phyloP scores from a whole-genome alignment of 2,888 invertebrate genomes.

The Sinelater perroti region DNA sequence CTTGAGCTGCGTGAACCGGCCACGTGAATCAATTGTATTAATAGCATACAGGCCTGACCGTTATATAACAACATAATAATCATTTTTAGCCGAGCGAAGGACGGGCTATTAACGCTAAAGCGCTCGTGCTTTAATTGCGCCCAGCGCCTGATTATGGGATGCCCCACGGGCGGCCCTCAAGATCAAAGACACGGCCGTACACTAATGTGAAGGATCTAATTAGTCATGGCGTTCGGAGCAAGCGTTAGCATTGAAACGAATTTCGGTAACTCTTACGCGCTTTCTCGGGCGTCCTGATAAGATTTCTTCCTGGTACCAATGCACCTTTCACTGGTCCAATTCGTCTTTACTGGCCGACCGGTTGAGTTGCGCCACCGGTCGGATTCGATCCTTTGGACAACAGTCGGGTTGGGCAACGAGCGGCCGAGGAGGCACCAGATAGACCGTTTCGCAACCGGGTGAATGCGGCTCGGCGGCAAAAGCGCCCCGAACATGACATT shows the following conservation, averaged over 20 bases:
- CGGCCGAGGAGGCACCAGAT: too few species aligned
- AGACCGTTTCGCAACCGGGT: too few species aligned
- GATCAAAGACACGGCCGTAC: constrained; percentile 14
- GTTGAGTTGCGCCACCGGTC: too few species aligned
- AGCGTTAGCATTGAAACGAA: not conserved
- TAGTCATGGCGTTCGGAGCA: constrained; percentile 1
- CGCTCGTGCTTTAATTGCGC: not conserved
- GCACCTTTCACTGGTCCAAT: constrained; percentile 23
- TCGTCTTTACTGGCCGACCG: constrained; percentile 9
- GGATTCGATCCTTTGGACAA: too few species aligned
- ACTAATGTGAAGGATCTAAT: constrained; percentile 20
- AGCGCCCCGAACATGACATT: constrained; percentile 3
- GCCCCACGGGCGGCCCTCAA: too few species aligned
- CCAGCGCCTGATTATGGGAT: too few species aligned
- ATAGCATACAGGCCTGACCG: not conserved
- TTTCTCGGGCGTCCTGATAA: constrained; percentile 22
- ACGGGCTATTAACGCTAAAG: constrained; percentile 9
- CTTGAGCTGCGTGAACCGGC: not conserved
- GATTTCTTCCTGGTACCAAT: constrained; percentile 29
- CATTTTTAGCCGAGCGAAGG: constrained; percentile 8
- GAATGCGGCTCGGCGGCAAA: too few species aligned
- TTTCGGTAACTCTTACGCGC: constrained; percentile 1
- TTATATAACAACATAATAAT: constrained; percentile 12
- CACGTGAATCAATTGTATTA: constrained; percentile 12
- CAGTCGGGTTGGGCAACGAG: too few species aligned